Conservation (phyloP, 2,113 vertebrate species). For the Mungos mungo region DNA sequence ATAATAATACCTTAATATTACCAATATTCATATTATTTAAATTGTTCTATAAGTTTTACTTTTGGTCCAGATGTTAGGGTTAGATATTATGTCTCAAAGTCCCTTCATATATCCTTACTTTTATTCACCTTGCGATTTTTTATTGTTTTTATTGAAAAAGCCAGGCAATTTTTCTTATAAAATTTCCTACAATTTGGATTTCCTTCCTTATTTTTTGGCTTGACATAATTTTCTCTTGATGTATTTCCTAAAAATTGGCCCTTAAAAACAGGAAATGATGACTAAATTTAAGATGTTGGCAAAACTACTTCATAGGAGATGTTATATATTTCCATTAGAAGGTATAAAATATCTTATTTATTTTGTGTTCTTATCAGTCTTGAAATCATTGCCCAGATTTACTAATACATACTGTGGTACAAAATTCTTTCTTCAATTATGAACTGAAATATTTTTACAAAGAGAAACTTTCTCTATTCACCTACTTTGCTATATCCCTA, state of each 20-base stretch:
- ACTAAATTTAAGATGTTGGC: background rate
- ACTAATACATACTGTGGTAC: background rate
- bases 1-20: background rate
- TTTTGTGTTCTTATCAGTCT: background rate
- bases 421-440: background rate
- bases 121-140: background rate
- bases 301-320: background rate
- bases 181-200: background rate
- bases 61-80: background rate
- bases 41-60: background rate
- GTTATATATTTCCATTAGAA: background rate
- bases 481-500: background rate
- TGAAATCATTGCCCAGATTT: background rate
- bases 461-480: background rate
- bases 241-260: background rate
- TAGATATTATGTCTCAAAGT: background rate
- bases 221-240: background rate
- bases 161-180: background rate
- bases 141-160: background rate
- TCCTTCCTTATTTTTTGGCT: background rate
- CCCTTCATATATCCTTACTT: background rate
- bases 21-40: background rate
- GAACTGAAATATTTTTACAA: background rate
- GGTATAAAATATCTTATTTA: background rate
- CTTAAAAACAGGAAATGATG: background rate